Base-by-base conservation (phyloP, 1,140 invertebrate species). In the Oedothorax gibbosus region DNA sequence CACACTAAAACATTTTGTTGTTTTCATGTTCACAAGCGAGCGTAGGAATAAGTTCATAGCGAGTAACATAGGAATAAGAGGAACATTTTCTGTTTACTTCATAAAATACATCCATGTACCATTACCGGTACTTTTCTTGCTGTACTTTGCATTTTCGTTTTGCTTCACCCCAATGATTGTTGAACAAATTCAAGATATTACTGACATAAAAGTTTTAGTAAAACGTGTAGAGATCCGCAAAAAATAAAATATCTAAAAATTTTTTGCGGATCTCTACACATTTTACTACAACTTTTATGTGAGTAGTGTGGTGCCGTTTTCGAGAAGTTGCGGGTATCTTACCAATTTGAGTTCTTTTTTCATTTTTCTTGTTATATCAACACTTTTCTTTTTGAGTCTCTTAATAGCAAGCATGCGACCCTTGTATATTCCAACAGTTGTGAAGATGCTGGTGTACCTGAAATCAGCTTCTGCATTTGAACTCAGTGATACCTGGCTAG, bases 331-430 rank as follows among this genome's bases (percentile, higher is more conserved):
- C 12, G 18, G 49, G 51, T 15, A 7, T 85, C 88, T 87, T 86
- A 89, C 95, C 90, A 96, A 92, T 93, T 98, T 98, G 68, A 99
- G 92, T 91, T 99, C 96, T 88, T 97, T 97, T 89, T 98, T 98
- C 92, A 98, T 97, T 88, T 95, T 94, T 68, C 97, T 91, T 0
- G 93, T 97, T 11, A 98, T 95, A 88, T 98, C 97, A 21, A 98
- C 94, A 56, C 94, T 94, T 90, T 96, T 96, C 88, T 96, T 95
- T 76, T 94, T 91, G 0, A 98, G 92, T 76, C 94, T 93, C 88
- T 98, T 98, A 12, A 99, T 93, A 0, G 97, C 96, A 56, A 98
- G 94, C 15, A 94, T 92, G 88, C 94, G 92, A 0, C 96, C 97
- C 87, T 95, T 94, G 90, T 98, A 98, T 49, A 96, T 93, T 0